Percentiles rank a stretch among this genome's conserved stretches.
phyloP scores from a whole-genome alignment of 2,113 vertebrate species.

The Paracanthobrama guichenoti region DNA sequence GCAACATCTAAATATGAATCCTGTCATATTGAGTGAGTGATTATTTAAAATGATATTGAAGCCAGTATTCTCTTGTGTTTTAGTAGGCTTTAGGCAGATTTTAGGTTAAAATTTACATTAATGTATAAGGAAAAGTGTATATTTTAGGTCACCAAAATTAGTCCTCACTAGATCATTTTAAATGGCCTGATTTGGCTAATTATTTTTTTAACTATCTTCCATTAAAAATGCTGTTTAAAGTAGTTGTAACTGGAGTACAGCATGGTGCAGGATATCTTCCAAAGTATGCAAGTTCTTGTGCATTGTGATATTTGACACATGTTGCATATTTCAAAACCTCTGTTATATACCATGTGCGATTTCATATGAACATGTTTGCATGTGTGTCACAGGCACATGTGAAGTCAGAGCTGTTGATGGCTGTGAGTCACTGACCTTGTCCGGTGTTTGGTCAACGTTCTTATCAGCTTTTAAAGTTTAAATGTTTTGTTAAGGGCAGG shows the following conservation, averaged over 20 bases:
- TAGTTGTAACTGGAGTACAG: background rate
- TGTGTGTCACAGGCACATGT: background rate
- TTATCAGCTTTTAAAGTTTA: constrained; percentile 55
- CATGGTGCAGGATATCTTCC: background rate
- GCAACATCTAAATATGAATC: background rate
- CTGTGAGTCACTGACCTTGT: constrained; percentile 38
- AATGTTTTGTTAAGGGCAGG: constrained; percentile 41
- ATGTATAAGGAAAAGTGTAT: too few species aligned
- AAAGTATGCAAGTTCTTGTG: background rate
- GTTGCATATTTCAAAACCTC: background rate
- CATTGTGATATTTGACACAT: background rate
- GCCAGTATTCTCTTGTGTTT: background rate
- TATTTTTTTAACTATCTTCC: background rate
- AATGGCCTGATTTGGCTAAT: background rate
- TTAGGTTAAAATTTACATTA: too few species aligned
- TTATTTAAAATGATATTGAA: background rate
- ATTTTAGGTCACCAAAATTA: background rate
- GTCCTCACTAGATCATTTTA: background rate
- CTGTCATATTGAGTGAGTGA: background rate
- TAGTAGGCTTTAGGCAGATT: too few species aligned
- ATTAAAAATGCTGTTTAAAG: background rate
- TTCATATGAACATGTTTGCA: background rate
- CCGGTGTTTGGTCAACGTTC: constrained; percentile 37
- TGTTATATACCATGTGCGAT: background rate
- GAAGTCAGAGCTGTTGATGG: background rate